phyloP scores from a whole-genome alignment of 2,797 vertebrate genomes.

The Sorex maritimensis region DNA sequence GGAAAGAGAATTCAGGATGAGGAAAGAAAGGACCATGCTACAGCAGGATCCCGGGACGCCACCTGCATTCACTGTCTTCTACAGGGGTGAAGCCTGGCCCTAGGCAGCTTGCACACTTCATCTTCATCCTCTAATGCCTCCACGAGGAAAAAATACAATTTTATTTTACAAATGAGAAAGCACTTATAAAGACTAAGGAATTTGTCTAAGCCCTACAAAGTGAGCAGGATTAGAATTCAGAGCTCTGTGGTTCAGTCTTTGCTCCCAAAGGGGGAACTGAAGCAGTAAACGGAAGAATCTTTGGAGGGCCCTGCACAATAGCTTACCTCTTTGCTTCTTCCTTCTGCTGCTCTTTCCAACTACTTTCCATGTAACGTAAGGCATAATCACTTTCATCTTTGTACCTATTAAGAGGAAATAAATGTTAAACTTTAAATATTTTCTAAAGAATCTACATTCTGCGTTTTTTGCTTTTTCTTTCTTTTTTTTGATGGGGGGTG shows the following conservation, averaged over 20 bases:
- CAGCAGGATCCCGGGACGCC: not conserved
- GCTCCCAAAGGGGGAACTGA: not conserved
- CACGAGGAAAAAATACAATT: not conserved
- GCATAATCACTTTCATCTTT: slow-evolving; percentile 99
- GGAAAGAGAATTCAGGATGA: not conserved
- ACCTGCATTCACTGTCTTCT: not conserved
- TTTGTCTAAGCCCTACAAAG: not conserved
- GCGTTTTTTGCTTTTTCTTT: too few relatives aligned
- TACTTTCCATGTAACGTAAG: slow-evolving; percentile 99
- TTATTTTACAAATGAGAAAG: slow-evolving; percentile 39
- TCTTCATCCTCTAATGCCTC: not conserved
- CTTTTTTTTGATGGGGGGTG: too few relatives aligned
- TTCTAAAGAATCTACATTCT: too few relatives aligned
- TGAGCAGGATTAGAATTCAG: not conserved
- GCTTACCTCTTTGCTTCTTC: slow-evolving; percentile 97
- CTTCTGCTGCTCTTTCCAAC: slow-evolving; percentile 97
- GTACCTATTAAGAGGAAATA: slow-evolving; percentile 92
- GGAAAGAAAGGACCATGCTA: not conserved
- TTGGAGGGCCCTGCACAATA: not conserved
- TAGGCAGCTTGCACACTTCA: not conserved
- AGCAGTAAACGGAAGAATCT: slow-evolving; percentile 34
- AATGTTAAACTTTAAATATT: not conserved
- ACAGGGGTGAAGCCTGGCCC: not conserved
- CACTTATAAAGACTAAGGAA: slow-evolving; percentile 18
- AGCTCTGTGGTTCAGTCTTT: not conserved